Conservation (phyloP, 2,797 vertebrate species). For the Nasua narica region DNA sequence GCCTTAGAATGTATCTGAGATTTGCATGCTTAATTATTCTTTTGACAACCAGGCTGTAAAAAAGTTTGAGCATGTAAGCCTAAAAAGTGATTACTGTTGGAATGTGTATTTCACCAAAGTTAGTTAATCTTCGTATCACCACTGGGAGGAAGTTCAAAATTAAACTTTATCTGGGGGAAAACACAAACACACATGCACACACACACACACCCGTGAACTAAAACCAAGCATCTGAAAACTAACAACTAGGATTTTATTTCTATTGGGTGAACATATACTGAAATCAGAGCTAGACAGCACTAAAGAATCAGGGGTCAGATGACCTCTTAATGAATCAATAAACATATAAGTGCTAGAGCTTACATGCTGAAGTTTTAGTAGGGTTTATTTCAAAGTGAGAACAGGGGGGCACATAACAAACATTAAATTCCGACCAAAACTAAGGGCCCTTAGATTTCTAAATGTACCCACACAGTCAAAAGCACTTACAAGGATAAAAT, state of each 20-base stretch:
- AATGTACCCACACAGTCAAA: background rate
- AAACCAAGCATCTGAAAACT: background rate
- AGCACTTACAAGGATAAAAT: background rate
- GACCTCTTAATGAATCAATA: background rate
- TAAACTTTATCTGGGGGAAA: background rate
- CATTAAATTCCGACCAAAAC: background rate
- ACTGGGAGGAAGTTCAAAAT: background rate
- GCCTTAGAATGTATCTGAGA: constrained; percentile 34
- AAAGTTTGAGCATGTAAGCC: background rate
- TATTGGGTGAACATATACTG: background rate
- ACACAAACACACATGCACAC: background rate
- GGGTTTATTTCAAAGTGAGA: background rate
- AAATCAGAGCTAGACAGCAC: background rate
- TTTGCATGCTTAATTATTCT: constrained; percentile 47
- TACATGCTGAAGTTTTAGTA: background rate
- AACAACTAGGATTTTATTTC: background rate
- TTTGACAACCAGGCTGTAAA: constrained; percentile 16
- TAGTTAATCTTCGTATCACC: constrained; percentile 7
- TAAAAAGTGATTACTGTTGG: background rate
- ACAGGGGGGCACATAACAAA: background rate
- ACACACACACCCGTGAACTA: background rate
- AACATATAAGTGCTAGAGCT: background rate
- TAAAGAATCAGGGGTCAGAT: background rate
- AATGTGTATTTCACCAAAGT: background rate
- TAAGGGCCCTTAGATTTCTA: background rate